Evolutionary conservation across 2,888 invertebrate genomes (phyloP), one percentile per base, ranked within the genome.

Genomic region (Xestia c-nigrum): DNA sequence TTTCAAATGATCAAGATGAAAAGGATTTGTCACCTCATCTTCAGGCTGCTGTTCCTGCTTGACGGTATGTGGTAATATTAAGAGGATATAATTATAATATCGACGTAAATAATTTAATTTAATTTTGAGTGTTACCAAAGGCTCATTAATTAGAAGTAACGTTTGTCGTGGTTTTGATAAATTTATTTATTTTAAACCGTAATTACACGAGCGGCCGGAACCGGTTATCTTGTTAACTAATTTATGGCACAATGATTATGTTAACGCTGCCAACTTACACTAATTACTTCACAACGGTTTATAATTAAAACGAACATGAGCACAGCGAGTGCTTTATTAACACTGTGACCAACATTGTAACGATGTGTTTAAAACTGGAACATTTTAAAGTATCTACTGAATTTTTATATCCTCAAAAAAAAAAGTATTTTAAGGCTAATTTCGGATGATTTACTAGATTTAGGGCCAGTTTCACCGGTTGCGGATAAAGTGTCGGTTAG

Each of bases 21-120:
- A 93, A 93, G 96, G 95, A 95, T 96, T 92, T 95, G 94, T 88
- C 94, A 94, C 87, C 93, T 96, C 86, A 92, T 96, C 86, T 95
- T 96, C 83, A 91, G 95, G 73, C 88, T 96, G 88, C 91, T 96
- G 91, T 96, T 96, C 85, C 90, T 96, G 76, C 94, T 96, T 83
- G 96, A 96, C 89, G 96, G 96, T 96, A 79, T 91, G 94, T 92
- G 40, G 0, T n/a, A 24, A 31, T 43, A 14, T 63, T 61, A 19
- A 6, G 5, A n/a, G n/a, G 31, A 19, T 40, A 47, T 24, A 50
- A 31, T 21, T 50, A 5, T 5, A 50, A 16, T 16, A 46, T 46
- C 6, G 31, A 4, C 21, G 43, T 72, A 12, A 0, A 46, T 46
- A 6, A 38, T 74, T 50, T 66, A 47, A 68, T 64, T 73, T n/a